Percentiles rank a stretch among this genome's conserved stretches.
These are phyloP conservation scores for Coelopa pilipes DNA, from an alignment of 2,888 invertebrate genomes.

Conservation along the genomic window DNA sequence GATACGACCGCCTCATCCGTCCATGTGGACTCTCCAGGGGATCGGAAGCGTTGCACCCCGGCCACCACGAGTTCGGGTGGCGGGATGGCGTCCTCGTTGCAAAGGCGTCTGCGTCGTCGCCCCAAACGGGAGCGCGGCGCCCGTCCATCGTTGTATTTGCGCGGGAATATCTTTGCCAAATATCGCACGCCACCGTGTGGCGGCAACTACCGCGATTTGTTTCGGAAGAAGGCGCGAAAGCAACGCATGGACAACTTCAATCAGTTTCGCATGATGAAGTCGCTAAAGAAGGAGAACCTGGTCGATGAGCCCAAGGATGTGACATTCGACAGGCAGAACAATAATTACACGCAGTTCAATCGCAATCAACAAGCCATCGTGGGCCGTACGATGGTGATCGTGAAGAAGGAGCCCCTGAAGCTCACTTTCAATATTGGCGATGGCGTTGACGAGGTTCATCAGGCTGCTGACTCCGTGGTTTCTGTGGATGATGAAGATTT, in stretches of 20 bases:
- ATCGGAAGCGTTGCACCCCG: not conserved
- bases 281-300: not conserved
- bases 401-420: slow-evolving; percentile 11
- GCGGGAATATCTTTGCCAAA: slow-evolving; percentile 53
- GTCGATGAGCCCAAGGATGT: not conserved
- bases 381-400: slow-evolving; percentile 38
- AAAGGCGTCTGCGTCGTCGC: slow-evolving; percentile 39
- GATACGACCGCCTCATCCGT: slow-evolving; percentile 23
- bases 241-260: slow-evolving; percentile 52
- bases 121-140: slow-evolving; percentile 42
- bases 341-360: slow-evolving; percentile 19
- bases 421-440: not conserved
- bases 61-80: slow-evolving; percentile 41
- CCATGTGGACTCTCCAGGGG: not conserved
- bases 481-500: not conserved
- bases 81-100: slow-evolving; percentile 9
- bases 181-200: slow-evolving; percentile 45
- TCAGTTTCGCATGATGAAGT: slow-evolving; percentile 38
- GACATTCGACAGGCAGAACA: slow-evolving; percentile 18
- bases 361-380: slow-evolving; percentile 26
- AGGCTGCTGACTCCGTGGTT: not conserved
- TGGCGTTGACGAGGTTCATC: too few species aligned
- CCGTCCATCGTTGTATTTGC: slow-evolving; percentile 47
- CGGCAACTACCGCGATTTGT: slow-evolving; percentile 43
- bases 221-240: slow-evolving; percentile 47